Percentiles rank a stretch among this genome's conserved stretches.
phyloP scores from a whole-genome alignment of 2,797 vertebrate genomes.

The Aulostomus chinensis region DNA sequence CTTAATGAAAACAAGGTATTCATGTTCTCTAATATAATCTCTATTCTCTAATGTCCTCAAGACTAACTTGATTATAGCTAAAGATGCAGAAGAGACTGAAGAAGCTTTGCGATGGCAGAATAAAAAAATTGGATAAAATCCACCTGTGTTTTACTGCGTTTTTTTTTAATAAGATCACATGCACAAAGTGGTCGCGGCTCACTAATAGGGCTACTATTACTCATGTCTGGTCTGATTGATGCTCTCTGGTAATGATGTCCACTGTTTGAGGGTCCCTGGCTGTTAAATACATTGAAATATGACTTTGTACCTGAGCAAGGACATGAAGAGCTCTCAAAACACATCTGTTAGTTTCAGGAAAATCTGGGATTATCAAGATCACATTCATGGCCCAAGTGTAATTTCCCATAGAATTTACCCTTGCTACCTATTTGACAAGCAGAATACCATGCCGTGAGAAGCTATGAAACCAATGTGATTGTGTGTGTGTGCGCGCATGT shows the following conservation, averaged over 20 bases:
- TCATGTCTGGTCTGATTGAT: constrained; percentile 74
- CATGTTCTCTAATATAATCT: no score
- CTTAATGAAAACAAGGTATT: constrained; percentile 40
- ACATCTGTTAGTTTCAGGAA: constrained; percentile 41
- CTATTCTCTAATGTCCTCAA: constrained; percentile 24
- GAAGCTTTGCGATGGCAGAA: not conserved
- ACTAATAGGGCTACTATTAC: constrained; percentile 49
- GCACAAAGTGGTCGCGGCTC: constrained; percentile 54
- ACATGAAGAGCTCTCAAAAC: constrained; percentile 30
- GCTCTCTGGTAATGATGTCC: constrained; percentile 67
- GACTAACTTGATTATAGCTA: constrained; percentile 15
- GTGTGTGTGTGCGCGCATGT: constrained; percentile 44
- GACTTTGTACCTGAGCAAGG: constrained; percentile 51
- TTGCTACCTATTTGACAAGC: not conserved
- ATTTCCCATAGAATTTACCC: no score
- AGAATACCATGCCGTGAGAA: not conserved
- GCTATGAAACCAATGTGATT: constrained; percentile 44
- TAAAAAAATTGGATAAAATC: constrained; percentile 48
- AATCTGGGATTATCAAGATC: constrained; percentile 11
- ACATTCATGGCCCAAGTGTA: no score
- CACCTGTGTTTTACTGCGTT: constrained; percentile 67
- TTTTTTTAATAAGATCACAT: constrained; percentile 71
- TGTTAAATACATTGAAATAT: constrained; percentile 73
- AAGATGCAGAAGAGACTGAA: not conserved
- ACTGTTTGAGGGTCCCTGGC: constrained; percentile 71